phyloP scores from a whole-genome alignment of 2,888 invertebrate genomes.

The Trichacis sp. region DNA sequence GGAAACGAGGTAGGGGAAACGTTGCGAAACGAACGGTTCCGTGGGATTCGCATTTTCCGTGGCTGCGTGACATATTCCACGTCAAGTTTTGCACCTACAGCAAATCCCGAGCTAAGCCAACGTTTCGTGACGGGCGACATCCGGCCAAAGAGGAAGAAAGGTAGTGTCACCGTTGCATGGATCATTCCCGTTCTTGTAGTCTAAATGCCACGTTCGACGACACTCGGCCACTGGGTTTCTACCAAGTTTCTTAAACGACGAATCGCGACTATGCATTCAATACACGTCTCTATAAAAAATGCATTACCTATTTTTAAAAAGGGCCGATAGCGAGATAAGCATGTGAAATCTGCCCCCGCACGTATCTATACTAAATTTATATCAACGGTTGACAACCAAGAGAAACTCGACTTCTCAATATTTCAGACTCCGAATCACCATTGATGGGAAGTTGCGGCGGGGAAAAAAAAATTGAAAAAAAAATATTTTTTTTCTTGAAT shows the following conservation, averaged over 20 bases:
- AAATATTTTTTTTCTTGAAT: too few relatives aligned
- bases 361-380: too few relatives aligned
- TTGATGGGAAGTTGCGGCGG: too few relatives aligned
- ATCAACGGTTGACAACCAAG: too few relatives aligned
- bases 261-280: neutral
- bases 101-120: slow-evolving; percentile 54
- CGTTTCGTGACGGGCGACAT: slow-evolving; percentile 57
- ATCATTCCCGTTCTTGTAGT: slow-evolving; percentile 14
- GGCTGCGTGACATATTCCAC: neutral
- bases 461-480: too few relatives aligned
- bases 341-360: too few relatives aligned
- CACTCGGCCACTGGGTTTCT: neutral
- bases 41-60: slow-evolving; percentile 46
- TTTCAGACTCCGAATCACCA: too few relatives aligned
- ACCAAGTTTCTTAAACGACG: slow-evolving; percentile 6
- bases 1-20: too few relatives aligned
- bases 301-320: too few relatives aligned
- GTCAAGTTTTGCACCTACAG: slow-evolving; percentile 11
- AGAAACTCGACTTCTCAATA: too few relatives aligned
- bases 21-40: too few relatives aligned
- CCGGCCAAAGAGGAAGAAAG: slow-evolving; percentile 42
- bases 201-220: slow-evolving; percentile 6
- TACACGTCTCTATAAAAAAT: neutral
- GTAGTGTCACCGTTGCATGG: slow-evolving; percentile 23
- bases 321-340: too few relatives aligned